Conservation (phyloP, 92 coral and sea anemone genomes). For the Ricordea florida region DNA sequence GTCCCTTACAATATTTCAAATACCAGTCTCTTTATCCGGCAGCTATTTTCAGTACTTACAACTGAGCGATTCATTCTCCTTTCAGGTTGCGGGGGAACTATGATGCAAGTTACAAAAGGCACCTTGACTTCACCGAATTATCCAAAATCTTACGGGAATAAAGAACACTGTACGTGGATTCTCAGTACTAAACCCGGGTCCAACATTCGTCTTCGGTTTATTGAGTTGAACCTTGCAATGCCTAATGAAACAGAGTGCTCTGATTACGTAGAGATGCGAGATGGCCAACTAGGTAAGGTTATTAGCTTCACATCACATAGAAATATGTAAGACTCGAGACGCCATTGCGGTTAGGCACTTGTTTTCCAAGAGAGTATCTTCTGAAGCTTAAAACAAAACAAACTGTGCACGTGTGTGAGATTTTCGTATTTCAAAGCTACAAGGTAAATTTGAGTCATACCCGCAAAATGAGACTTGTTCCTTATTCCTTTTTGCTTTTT, state of each 20-base stretch:
- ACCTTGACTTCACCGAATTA: slow-evolving; percentile 67
- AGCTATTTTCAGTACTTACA: too few species aligned
- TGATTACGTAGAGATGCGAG: slow-evolving; percentile 73
- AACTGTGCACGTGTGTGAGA: too few species aligned
- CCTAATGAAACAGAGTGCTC: slow-evolving; percentile 42
- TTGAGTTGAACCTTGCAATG: slow-evolving; percentile 54
- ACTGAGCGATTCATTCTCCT: background rate
- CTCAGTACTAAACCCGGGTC: slow-evolving; percentile 29
- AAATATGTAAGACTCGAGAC: too few species aligned
- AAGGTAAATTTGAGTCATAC: too few species aligned
- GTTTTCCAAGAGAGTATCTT: too few species aligned
- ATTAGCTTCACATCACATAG: too few species aligned
- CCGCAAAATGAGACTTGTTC: too few species aligned
- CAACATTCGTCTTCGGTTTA: slow-evolving; percentile 34
- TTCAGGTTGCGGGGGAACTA: slow-evolving; percentile 76
- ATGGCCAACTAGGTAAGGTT: slow-evolving; percentile 68
- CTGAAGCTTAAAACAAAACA: too few species aligned
- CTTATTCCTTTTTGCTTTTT: too few species aligned
- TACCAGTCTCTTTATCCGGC: too few species aligned
- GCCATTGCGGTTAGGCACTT: too few species aligned
- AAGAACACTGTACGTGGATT: slow-evolving; percentile 73
- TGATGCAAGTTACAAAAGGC: slow-evolving; percentile 20
- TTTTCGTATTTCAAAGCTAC: too few species aligned
- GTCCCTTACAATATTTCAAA: background rate
- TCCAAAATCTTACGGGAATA: slow-evolving; percentile 52